phyloP scores from a whole-genome alignment of 2,797 vertebrate species.

The Phoxinus dragarum region DNA sequence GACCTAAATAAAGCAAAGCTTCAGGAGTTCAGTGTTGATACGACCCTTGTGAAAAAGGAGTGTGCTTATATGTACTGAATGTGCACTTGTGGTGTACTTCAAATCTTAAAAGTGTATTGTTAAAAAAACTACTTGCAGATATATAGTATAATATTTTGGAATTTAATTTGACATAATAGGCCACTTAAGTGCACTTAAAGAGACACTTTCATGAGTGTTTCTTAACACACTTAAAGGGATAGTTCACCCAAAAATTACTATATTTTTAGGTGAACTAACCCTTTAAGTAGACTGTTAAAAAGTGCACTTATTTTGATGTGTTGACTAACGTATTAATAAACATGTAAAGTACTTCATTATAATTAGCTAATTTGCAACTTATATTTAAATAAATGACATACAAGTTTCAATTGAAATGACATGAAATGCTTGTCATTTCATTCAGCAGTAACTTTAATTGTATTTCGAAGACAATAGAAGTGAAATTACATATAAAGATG shows the following conservation, averaged over 20 bases:
- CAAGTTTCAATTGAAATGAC: not conserved
- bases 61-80: not conserved
- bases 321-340: not conserved
- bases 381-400: not conserved
- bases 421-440: not conserved
- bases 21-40: not conserved
- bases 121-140: not conserved
- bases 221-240: not conserved
- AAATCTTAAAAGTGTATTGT: not conserved
- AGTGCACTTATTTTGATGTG: not conserved
- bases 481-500: too few relatives aligned
- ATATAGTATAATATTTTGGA: not conserved
- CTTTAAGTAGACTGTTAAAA: too few relatives aligned
- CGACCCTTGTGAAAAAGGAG: not conserved
- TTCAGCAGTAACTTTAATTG: not conserved
- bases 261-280: too few relatives aligned
- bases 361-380: not conserved
- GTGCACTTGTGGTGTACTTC: not conserved
- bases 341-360: not conserved
- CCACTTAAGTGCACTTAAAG: not conserved
- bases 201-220: not conserved
- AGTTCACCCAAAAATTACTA: too few relatives aligned
- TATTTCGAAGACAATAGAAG: not conserved
- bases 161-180: not conserved
- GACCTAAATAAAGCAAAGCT: constrained; percentile 17